Evolutionary conservation across 2,797 vertebrate genomes (phyloP).

Genomic region (Hydrolagus colliei): DNA sequence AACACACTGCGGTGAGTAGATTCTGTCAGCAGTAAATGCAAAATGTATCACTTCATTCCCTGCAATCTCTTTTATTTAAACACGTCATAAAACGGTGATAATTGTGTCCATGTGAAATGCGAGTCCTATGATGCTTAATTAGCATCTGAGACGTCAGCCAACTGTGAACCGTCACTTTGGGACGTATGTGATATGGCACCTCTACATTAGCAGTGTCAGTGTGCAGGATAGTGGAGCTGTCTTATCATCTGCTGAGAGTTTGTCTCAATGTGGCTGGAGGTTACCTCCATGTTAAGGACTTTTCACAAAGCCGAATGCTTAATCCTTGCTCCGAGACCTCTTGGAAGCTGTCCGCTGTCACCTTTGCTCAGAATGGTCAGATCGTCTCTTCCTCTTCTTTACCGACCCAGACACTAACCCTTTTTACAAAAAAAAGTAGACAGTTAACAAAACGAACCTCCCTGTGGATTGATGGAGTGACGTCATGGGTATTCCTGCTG

Average conservation of each 20-base stretch:
- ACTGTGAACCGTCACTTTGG: background rate
- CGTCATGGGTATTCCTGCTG: conserved; percentile 35
- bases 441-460: background rate
- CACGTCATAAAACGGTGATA: background rate
- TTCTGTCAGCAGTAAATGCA: background rate
- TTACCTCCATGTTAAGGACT: background rate
- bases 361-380: background rate
- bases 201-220: background rate
- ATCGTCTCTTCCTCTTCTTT: background rate
- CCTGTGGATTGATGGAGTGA: conserved; percentile 34
- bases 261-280: background rate
- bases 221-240: background rate
- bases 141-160: background rate
- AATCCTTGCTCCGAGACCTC: background rate
- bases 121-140: background rate
- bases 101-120: background rate
- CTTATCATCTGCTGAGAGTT: background rate
- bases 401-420: background rate
- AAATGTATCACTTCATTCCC: background rate
- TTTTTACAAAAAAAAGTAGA: background rate
- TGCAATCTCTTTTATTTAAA: background rate
- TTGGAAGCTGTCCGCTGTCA: background rate
- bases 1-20: too few relatives aligned
- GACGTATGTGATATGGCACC: background rate
- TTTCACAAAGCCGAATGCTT: background rate